phyloP scores from a whole-genome alignment of 2,888 invertebrate species.

The Melinaea menophilus region DNA sequence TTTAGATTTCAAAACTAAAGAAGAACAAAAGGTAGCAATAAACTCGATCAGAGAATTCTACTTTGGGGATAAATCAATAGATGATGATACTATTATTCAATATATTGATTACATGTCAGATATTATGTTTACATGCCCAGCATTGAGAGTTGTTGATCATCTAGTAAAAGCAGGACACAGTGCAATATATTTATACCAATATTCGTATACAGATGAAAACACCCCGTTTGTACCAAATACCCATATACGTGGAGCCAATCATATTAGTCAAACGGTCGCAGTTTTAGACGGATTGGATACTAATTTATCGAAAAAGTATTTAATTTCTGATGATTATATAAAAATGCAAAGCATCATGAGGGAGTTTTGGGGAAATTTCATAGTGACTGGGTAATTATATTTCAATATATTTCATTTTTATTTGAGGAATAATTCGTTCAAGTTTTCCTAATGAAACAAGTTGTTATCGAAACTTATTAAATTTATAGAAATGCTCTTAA shows the following conservation, averaged over 20 bases:
- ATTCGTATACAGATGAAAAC: slow-evolving; percentile 38
- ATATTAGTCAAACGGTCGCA: slow-evolving; percentile 32
- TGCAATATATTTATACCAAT: slow-evolving; percentile 42
- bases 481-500: background rate
- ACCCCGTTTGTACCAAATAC: slow-evolving; percentile 38
- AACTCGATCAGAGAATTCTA: slow-evolving; percentile 42
- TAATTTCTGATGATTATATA: slow-evolving; percentile 30
- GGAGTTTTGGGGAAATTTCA: slow-evolving; percentile 47
- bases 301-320: slow-evolving; percentile 12
- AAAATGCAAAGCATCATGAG: slow-evolving; percentile 36
- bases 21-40: slow-evolving; percentile 42
- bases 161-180: slow-evolving; percentile 33
- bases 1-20: slow-evolving; percentile 42
- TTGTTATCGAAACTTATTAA: too few relatives aligned
- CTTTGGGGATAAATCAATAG: slow-evolving; percentile 41
- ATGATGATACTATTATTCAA: slow-evolving; percentile 29
- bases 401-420: too few relatives aligned
- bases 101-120: slow-evolving; percentile 48
- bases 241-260: slow-evolving; percentile 41
- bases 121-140: slow-evolving; percentile 42
- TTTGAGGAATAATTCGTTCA: too few relatives aligned
- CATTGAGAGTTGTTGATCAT: slow-evolving; percentile 23
- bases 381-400: slow-evolving; percentile 38
- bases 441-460: too few relatives aligned
- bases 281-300: slow-evolving; percentile 35